Evolutionary conservation across 2,797 vertebrate species (phyloP).

Genomic region (Buphagus erythrorhynchus): DNA sequence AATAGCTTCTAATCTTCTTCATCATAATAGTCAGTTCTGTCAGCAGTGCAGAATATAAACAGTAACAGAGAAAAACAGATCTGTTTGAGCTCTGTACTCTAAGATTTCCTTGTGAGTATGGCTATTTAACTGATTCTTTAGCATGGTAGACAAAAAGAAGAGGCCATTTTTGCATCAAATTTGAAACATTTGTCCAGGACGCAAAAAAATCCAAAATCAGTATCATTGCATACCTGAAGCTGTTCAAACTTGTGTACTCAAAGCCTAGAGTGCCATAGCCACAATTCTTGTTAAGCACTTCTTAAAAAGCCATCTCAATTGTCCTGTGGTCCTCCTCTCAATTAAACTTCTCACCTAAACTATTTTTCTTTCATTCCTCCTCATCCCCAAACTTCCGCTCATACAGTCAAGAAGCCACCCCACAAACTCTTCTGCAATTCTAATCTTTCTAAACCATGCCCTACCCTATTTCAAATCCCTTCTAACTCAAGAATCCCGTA

Average conservation of each 20-base stretch:
- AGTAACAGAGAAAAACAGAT: not conserved
- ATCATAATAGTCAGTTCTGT: not conserved
- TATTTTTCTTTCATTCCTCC: not conserved
- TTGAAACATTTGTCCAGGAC: not conserved
- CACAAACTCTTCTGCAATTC: not conserved
- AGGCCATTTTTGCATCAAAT: not conserved
- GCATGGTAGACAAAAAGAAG: not conserved
- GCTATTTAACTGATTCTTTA: not conserved
- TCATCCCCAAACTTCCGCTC: not conserved
- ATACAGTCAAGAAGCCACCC: not conserved
- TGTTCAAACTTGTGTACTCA: not conserved
- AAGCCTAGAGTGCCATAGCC: not conserved
- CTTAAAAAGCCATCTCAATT: not conserved
- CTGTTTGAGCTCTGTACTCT: not conserved
- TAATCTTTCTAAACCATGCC: not conserved
- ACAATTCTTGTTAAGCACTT: not conserved
- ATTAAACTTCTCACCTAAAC: not conserved
- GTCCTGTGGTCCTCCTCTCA: not conserved
- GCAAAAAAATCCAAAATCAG: not conserved
- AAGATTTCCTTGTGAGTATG: not conserved
- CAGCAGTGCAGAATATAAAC: not conserved
- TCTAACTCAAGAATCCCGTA: not conserved
- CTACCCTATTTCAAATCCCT: not conserved
- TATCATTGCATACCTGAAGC: not conserved
- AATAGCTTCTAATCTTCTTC: conserved; percentile 4